Evolutionary conservation across 1,140 invertebrate species (phyloP), one percentile per base, ranked within the genome.

Genomic region (Drosophila albomicans): DNA sequence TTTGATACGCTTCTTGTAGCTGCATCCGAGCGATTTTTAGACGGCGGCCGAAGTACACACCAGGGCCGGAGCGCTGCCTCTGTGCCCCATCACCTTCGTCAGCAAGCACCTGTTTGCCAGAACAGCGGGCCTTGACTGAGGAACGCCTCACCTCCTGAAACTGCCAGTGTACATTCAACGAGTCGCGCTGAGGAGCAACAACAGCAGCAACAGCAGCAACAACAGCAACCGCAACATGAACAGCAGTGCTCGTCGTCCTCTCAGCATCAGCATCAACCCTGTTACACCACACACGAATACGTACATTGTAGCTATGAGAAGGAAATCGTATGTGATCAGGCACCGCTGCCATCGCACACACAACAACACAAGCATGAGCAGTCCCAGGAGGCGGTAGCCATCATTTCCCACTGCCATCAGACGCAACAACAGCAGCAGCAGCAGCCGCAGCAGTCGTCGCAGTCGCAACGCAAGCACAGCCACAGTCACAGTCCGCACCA

Each of bases 1-100:
- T 51, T 38, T 38, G 3, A 38, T 46, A 28, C 52, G 52, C 64
- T 77, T 57, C 30, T 49, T 94, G 92, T 94, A 95, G 94, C 94
- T 94, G 94, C 94, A 82, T 95, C 94, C 90, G 94, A 95, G 93
- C 94, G 93, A 92, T 95, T 93, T 94, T 94, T 94, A 92, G 93
- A 93, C 93, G 94, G 91, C 92, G 91, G 86, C 89, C 86, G 89
- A 92, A 92, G 84, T 92, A 91, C 87, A 89, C 92, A 91, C 78
- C 92, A 92, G 87, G 91, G 82, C 89, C 91, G 90, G 90, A 92
- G 76, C 91, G 92, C 75, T 93, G 92, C 81, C 85, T 93, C 90
- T 92, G 92, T 70, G 91, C 92, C 92, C 92, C 92, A 92, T 93
- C 92, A 92, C 92, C 92, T 86, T 92, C 92, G 92, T 92, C 92